Base-by-base conservation (phyloP, 1,140 invertebrate species). In the Neodiprion pinetum region DNA sequence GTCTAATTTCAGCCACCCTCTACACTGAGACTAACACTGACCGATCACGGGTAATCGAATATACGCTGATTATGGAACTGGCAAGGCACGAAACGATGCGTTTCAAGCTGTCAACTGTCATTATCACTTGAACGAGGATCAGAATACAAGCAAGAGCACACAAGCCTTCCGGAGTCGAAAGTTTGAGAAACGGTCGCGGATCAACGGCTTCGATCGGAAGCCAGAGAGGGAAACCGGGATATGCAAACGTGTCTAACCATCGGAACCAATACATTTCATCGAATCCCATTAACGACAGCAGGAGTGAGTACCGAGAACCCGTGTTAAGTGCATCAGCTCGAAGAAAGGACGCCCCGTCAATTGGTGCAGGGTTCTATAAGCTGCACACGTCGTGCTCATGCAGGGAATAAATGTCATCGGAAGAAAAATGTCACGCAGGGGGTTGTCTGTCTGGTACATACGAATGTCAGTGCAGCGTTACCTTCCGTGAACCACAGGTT, bases 241-340 rank as follows among this genome's bases (percentile, higher is more conserved):
- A 61, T 61, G 53, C 53, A 61, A 61, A 61, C 11, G 53, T 61
- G 53, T 12, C n/a, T 61, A 61, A 61, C 53, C 53, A 61, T 61
- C 53, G 53, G 53, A 61, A 61, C 53, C 53, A 17, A 61, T 61
- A 61, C 8, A 61, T 61, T 61, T 61, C 11, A 61, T 61, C 11
- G 53, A 61, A 61, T 61, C n/a, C 53, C n/a, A 61, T 61, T 61
- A 61, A 61, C 53, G 53, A 17, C n/a, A 40, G 28, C 9, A 61
- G 53, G 11, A 17, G 53, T 12, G 53, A 40, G 28, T 14, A 61
- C n/a, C 7, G 53, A 61, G 53, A 61, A 17, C n/a, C n/a, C n/a
- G 53, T 61, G 11, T 61, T 7, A 61, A 61, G 2, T 61, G 53
- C 53, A 4, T 61, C 53, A 61, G 11, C 28, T 40, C 53, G 53